A percentile compares a stretch with the other conserved stretches of the same genome.
phyloP scores from a whole-genome alignment of 2,113 vertebrate genomes.

The Zootoca vivipara region DNA sequence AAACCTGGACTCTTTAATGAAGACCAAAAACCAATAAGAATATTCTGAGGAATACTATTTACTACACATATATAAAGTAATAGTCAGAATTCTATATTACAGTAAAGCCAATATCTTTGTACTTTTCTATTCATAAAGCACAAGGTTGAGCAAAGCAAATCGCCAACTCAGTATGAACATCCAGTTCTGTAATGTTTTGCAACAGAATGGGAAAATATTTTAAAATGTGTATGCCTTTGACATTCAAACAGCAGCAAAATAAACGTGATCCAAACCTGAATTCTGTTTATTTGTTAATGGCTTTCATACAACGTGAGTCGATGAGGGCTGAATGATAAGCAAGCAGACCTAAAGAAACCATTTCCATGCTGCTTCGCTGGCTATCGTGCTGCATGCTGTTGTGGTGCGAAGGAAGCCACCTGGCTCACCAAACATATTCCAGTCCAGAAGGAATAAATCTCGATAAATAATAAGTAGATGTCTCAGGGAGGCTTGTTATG shows the following conservation, averaged over 20 bases:
- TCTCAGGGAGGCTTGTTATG: constrained; percentile 25
- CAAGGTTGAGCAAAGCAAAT: background rate
- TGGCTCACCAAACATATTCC: constrained; percentile 6
- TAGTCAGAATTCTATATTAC: background rate
- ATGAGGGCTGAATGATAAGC: background rate
- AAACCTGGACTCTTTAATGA: background rate
- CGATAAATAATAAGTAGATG: constrained; percentile 27
- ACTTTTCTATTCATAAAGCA: background rate
- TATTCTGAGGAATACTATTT: background rate
- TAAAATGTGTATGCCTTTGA: background rate
- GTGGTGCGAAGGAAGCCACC: constrained; percentile 4
- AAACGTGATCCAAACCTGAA: background rate
- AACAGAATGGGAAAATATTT: background rate
- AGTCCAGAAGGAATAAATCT: constrained; percentile 30
- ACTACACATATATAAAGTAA: background rate
- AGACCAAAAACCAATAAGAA: background rate
- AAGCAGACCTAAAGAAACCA: background rate
- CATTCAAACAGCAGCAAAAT: constrained; percentile 9
- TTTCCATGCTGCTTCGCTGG: background rate
- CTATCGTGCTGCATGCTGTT: constrained; percentile 1
- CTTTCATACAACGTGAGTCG: background rate
- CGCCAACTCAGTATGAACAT: background rate
- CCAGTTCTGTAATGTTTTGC: background rate
- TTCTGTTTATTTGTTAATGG: background rate
- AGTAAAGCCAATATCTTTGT: background rate